These are phyloP conservation scores for Triplophysa tibetana DNA, from an alignment of 2,113 vertebrate species.

Conservation along the genomic window DNA sequence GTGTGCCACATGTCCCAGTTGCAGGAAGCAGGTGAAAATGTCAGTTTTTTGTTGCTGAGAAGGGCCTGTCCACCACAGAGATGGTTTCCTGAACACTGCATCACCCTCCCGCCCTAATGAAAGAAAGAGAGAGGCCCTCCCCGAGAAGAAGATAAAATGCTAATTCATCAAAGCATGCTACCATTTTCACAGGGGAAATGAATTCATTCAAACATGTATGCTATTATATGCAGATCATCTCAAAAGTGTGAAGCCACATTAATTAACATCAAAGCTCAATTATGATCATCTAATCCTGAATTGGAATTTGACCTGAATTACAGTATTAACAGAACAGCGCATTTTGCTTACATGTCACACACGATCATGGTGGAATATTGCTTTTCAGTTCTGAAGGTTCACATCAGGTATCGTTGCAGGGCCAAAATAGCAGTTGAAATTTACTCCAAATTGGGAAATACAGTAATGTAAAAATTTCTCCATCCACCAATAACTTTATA, in stretches of 20 bases:
- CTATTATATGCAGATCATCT: constrained; percentile 33
- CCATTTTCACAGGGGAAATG: constrained; percentile 36
- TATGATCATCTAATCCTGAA: background rate
- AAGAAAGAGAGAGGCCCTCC: constrained; percentile 54
- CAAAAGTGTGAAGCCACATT: constrained; percentile 1
- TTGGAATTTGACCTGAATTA: constrained; percentile 40
- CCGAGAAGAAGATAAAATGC: constrained; percentile 38
- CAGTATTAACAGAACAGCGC: background rate
- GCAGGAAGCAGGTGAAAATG: constrained; percentile 59
- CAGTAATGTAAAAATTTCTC: constrained; percentile 57
- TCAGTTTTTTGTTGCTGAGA: constrained; percentile 53
- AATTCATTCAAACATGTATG: constrained; percentile 41
- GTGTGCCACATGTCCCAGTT: constrained; percentile 68
- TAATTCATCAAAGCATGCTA: constrained; percentile 43
- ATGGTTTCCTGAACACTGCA: constrained; percentile 30
- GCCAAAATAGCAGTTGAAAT: constrained; percentile 20
- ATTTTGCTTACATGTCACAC: constrained; percentile 3
- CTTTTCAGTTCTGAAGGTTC: constrained; percentile 4
- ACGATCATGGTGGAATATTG: constrained; percentile 13
- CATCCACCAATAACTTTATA: constrained; percentile 60
- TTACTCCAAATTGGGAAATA: constrained; percentile 12
- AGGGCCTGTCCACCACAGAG: constrained; percentile 44
- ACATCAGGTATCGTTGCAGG: constrained; percentile 4
- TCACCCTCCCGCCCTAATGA: constrained; percentile 48
- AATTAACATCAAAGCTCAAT: constrained; percentile 33